Conservation (phyloP, 1,140 invertebrate species). For the Myzus persicae region DNA sequence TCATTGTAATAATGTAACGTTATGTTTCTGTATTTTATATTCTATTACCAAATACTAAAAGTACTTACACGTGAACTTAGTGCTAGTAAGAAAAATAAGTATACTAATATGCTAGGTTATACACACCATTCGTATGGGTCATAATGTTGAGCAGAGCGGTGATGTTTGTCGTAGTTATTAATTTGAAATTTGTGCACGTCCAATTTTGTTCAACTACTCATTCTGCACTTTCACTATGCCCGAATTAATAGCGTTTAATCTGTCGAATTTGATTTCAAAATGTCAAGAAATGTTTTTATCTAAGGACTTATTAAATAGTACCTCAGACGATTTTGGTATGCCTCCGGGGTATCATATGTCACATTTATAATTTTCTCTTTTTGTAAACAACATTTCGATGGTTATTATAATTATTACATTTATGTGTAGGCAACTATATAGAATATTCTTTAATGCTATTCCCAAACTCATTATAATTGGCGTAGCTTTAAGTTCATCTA, state of each 20-base stretch:
- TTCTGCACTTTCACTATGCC: background rate
- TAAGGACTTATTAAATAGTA: background rate
- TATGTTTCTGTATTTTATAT: conserved; percentile 5
- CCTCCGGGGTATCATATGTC: conserved; percentile 7
- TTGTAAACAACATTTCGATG: background rate
- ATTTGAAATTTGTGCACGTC: background rate
- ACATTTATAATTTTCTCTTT: conserved; percentile 24
- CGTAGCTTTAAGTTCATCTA: background rate
- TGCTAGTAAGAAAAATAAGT: background rate
- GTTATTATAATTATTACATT: background rate
- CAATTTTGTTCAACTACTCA: background rate
- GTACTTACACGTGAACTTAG: background rate
- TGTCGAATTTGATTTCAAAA: conserved; percentile 16
- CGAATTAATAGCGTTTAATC: background rate
- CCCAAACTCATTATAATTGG: background rate
- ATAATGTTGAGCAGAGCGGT: no score
- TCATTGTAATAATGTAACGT: background rate
- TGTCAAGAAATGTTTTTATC: background rate
- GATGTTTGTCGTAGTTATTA: conserved; percentile 13
- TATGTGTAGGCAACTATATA: background rate
- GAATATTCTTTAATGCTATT: background rate
- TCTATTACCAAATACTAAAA: background rate
- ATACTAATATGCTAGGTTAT: background rate
- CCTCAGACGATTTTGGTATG: background rate
- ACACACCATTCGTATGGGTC: background rate